Percentiles rank a stretch among this genome's conserved stretches.
Evolutionary conservation across 2,888 invertebrate genomes (phyloP).

Genomic region (Andricus quercusramuli): DNA sequence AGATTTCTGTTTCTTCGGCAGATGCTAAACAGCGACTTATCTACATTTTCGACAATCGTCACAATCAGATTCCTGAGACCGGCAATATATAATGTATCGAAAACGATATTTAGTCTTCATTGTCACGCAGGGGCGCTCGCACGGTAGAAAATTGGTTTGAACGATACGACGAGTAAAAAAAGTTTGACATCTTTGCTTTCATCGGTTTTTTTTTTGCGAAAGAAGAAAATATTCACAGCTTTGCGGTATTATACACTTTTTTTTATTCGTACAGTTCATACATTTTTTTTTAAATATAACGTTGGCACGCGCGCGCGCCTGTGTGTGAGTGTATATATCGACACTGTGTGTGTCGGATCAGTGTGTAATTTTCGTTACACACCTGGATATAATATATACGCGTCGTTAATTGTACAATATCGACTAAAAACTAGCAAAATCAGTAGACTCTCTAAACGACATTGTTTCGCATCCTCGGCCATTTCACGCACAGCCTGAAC

Average conservation of each 20-base stretch:
- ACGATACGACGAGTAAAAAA: conserved; percentile 39
- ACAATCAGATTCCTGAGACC: conserved; percentile 42
- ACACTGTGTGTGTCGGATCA: conserved; percentile 38
- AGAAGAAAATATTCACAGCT: conserved; percentile 39
- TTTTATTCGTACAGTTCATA: conserved; percentile 19
- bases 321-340: conserved; percentile 14
- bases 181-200: conserved; percentile 32
- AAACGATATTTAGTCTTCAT: conserved; percentile 35
- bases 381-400: conserved; percentile 34
- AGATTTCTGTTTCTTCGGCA: conserved; percentile 5
- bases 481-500: conserved; percentile 37
- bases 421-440: conserved; percentile 36
- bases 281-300: conserved; percentile 7
- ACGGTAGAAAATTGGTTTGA: conserved; percentile 28
- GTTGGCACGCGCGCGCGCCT: conserved; percentile 36
- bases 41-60: conserved; percentile 26
- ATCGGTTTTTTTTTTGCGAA: conserved; percentile 16
- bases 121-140: conserved; percentile 40
- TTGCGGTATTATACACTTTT: conserved; percentile 25
- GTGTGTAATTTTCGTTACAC: conserved; percentile 31
- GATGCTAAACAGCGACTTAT: conserved; percentile 29
- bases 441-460: conserved; percentile 29
- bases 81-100: conserved; percentile 27
- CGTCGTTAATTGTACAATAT: conserved; percentile 40
- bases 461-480: conserved; percentile 23